Conservation (phyloP, 2,797 vertebrate species). For the Aphelocoma californica region DNA sequence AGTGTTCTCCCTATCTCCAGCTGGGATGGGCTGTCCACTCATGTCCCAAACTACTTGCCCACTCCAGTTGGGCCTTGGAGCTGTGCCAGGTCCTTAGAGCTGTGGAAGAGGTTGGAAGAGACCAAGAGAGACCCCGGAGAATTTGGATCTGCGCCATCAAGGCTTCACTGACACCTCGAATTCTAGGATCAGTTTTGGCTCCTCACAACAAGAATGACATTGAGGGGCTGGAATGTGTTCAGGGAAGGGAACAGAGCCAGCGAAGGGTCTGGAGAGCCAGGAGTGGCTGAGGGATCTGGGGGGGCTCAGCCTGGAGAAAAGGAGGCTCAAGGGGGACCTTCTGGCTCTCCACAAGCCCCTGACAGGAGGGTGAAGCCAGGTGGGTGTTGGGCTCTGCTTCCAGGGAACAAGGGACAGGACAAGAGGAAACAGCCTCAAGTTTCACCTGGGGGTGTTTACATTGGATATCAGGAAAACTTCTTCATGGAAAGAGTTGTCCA, state of each 20-base stretch:
- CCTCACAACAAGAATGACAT: neutral
- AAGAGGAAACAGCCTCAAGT: rapidly evolving
- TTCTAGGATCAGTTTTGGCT: neutral
- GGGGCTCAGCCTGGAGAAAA: neutral
- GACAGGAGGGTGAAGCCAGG: neutral
- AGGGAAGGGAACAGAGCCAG: neutral
- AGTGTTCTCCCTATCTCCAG: neutral
- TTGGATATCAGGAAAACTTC: rapidly evolving
- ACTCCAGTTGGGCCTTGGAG: neutral
- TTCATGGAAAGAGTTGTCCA: neutral
- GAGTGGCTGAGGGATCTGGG: rapidly evolving
- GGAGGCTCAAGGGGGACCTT: rapidly evolving
- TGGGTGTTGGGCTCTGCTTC: rapidly evolving
- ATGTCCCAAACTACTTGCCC: neutral
- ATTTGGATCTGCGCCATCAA: neutral
- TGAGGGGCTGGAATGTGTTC: neutral
- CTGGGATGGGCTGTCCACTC: neutral
- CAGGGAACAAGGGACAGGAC: rapidly evolving
- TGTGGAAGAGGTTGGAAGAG: rapidly evolving
- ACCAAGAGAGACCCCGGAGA: neutral
- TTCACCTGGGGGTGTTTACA: neutral
- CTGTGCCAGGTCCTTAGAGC: neutral
- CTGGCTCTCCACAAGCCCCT: neutral
- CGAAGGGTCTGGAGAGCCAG: neutral
- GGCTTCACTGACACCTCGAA: rapidly evolving